These are phyloP conservation scores for Darevskia mixta DNA, from an alignment of 2,797 vertebrate genomes.

Conservation along the genomic window DNA sequence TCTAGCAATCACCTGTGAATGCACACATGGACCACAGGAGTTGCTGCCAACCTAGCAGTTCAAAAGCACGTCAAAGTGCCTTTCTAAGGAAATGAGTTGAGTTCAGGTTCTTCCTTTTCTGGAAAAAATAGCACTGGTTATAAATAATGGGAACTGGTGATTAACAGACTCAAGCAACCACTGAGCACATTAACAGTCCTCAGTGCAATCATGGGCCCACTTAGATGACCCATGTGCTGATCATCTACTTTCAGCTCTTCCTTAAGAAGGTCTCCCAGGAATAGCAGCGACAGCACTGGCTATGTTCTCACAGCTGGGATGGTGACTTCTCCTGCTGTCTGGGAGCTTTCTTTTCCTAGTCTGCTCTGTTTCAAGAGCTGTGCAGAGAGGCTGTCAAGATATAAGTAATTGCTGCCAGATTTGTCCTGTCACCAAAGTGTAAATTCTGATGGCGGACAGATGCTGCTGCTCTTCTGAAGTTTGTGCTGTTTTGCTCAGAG, in stretches of 20 bases:
- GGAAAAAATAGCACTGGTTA: too few relatives aligned
- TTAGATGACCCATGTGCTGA: slow-evolving; percentile 58
- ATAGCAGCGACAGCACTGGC: not conserved
- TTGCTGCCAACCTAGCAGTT: too few relatives aligned
- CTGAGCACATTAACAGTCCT: not conserved
- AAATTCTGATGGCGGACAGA: slow-evolving; percentile 70
- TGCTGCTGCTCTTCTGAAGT: slow-evolving; percentile 51
- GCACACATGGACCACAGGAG: too few relatives aligned
- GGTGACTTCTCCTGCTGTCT: slow-evolving; percentile 26
- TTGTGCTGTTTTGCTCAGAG: slow-evolving; percentile 38
- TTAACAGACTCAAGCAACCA: slow-evolving; percentile 27
- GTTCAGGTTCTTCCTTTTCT: too few relatives aligned
- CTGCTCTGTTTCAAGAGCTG: slow-evolving; percentile 30
- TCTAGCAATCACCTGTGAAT: too few relatives aligned
- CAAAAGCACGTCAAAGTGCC: too few relatives aligned
- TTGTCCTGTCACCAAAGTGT: slow-evolving; percentile 62
- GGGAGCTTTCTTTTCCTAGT: not conserved
- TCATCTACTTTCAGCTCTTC: slow-evolving; percentile 59
- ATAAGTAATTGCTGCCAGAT: slow-evolving; percentile 70
- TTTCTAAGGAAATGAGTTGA: too few relatives aligned
- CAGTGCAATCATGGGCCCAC: slow-evolving; percentile 53
- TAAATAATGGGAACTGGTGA: slow-evolving; percentile 45
- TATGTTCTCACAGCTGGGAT: not conserved
- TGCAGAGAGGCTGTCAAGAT: slow-evolving; percentile 46
- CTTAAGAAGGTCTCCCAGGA: not conserved